Evolutionary conservation across 2,113 vertebrate genomes (phyloP), one percentile per base, ranked within the genome.

Genomic region (Numida meleagris): DNA sequence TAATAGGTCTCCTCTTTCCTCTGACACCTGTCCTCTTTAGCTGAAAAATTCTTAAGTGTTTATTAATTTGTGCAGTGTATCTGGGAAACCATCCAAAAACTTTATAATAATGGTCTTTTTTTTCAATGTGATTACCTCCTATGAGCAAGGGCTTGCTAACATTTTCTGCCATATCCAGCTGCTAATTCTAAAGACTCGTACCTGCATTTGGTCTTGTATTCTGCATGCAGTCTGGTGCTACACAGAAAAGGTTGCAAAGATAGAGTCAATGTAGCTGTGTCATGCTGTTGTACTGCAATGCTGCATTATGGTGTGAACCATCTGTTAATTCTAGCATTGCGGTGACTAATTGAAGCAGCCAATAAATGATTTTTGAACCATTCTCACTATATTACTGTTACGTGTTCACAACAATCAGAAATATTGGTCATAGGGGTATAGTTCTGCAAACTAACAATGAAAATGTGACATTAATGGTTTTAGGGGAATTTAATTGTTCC

Each of bases 41-140:
- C 13, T 92, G 78, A 77, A 83, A 92, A 85, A 83, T 48, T 83
- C 55, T 88, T 24, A 76, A 86, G 72, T 73, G 27, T 42, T 96
- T 86, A 90, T 86, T 42, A 93, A 0, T 71, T 88, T 90, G 82
- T 80, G 19, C 66, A 91, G 58, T 36, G 10, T 77, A 77, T 58
- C 88, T 88, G 86, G 84, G 84, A 96, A 91, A 75, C 19, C 14
- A 79, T 90, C 88, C 76, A 91, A 95, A 73, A 82, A 62, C 38
- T 75, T 93, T 53, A 38, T 68, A 88, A 75, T 59, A 65, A 83
- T 62, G 1, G 19, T 19, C 15, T 74, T 93, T 85, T 96, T 93
- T 27, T 86, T 88, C 65, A 29, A 57, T 12, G 11, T 63, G 31
- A 10, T 83, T 59, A 48, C 83, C 61, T 91, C 61, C 51, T 82